Conservation (phyloP, 1,140 invertebrate genomes). For the Artemia franciscana region DNA sequence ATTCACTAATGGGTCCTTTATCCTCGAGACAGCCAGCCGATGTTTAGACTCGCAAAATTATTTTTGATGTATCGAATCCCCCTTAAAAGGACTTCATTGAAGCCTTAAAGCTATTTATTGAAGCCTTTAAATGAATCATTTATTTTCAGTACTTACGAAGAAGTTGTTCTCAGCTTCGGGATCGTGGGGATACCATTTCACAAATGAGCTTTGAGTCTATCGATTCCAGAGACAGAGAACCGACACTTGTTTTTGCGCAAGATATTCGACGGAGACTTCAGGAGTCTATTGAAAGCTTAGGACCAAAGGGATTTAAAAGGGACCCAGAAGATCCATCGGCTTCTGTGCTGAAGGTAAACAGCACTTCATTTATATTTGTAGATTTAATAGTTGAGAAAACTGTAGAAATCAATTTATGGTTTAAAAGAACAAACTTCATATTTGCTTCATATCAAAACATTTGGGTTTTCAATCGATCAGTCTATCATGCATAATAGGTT, state of each 20-base stretch:
- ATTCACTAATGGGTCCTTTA: no score
- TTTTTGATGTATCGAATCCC: no score
- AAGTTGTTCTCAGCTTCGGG: conserved; percentile 15
- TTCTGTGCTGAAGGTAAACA: conserved; percentile 74
- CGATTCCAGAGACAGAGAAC: conserved; percentile 50
- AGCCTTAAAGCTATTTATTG: no score
- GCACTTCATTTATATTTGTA: conserved; percentile 31
- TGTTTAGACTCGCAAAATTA: no score
- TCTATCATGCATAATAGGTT: no score
- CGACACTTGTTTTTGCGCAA: conserved; percentile 59
- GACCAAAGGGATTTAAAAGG: conserved; percentile 55
- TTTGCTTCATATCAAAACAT: no score
- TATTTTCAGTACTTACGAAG: neutral
- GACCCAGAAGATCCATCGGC: conserved; percentile 96
- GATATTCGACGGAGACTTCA: conserved; percentile 71
- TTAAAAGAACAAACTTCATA: no score
- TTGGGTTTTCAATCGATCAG: no score
- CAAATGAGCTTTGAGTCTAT: conserved; percentile 72
- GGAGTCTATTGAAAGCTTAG: conserved; percentile 47
- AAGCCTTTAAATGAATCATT: neutral
- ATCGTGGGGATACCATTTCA: conserved; percentile 55
- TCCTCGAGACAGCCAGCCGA: no score
- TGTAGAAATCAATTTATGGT: no score
- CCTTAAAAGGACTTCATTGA: no score
- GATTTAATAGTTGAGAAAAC: no score